phyloP scores from a whole-genome alignment of 2,113 vertebrate species.

The Riparia riparia region DNA sequence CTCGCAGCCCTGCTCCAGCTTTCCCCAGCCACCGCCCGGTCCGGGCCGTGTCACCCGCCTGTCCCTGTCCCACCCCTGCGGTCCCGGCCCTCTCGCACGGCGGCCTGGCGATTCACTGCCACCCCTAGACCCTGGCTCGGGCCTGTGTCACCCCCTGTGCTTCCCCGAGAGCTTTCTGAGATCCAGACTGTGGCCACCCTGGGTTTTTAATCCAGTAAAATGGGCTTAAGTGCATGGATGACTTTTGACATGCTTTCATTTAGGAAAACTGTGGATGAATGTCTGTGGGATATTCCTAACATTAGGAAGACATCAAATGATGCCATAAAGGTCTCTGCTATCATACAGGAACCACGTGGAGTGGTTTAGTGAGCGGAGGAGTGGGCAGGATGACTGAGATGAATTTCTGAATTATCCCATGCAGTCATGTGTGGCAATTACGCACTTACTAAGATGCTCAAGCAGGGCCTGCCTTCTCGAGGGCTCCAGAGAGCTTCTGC shows the following conservation, averaged over 20 bases:
- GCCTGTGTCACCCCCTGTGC: background rate
- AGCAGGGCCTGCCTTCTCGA: background rate
- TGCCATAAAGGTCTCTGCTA: background rate
- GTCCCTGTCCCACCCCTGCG: fast-evolving
- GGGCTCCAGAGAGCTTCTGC: background rate
- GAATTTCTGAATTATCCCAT: background rate
- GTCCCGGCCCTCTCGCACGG: background rate
- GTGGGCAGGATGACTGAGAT: background rate
- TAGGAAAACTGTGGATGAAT: background rate
- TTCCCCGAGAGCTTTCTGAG: background rate
- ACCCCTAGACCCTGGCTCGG: fast-evolving
- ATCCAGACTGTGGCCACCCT: fast-evolving
- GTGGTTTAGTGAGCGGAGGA: background rate
- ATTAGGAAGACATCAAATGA: background rate
- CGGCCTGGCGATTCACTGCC: background rate
- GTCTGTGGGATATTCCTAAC: background rate
- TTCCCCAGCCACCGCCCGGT: too few species aligned
- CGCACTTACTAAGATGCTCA: background rate
- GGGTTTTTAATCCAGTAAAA: background rate
- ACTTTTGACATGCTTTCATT: background rate
- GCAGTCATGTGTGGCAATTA: background rate
- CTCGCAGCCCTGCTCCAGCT: background rate
- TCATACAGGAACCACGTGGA: background rate
- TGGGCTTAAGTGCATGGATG: background rate
- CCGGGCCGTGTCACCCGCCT: background rate